Base-by-base conservation (phyloP, 2,797 vertebrate genomes). In the Diplodus sargus region DNA sequence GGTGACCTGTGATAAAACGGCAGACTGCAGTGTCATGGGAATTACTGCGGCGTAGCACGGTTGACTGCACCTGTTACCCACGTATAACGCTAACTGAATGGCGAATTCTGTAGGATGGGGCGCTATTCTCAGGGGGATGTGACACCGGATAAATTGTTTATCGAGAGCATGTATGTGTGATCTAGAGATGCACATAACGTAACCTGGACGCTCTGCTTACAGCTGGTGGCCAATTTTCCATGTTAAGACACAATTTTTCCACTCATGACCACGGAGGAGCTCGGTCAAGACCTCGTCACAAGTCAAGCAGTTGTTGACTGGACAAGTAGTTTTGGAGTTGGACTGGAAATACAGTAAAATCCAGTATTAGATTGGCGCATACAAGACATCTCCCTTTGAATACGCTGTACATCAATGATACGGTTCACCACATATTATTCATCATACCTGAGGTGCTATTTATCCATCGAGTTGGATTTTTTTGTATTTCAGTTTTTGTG, bases 1-100 rank as follows among this genome's bases (percentile, higher is more conserved):
- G 25, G 58, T 86, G 85, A 90, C 84, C 89, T 83, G 83, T 77
- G 76, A 89, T 90, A 76, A 89, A 89, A 82, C 51, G 30, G 58
- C 81, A 75, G 74, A 73, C 82, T 78, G 75, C 70, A 73, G 82
- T 68, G 78, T 75, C 85, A 65, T 68, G 89, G 84, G 86, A 88
- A 90, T 89, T 76, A 81, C 74, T 79, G 82, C 76, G 70, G 85
- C 45, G 22, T 25, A 64, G 74, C 53, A n/a, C 73, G 85, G 79
- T 84, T 72, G 56, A 90, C 85, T 88, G 78, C 84, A 79, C 77
- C 84, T 65, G 77, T 79, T 89, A 65, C 57, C 67, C 47, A 20
- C 61, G 70, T 71, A 52, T 45, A 65, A 62, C 70, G 56, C 49
- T 42, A 62, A 87, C 77, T 63, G 57, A 85, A 87, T 56, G 67